Percentiles rank a stretch among this genome's conserved stretches.
phyloP scores from a whole-genome alignment of 2,113 vertebrate genomes.

The Aegithalos caudatus region DNA sequence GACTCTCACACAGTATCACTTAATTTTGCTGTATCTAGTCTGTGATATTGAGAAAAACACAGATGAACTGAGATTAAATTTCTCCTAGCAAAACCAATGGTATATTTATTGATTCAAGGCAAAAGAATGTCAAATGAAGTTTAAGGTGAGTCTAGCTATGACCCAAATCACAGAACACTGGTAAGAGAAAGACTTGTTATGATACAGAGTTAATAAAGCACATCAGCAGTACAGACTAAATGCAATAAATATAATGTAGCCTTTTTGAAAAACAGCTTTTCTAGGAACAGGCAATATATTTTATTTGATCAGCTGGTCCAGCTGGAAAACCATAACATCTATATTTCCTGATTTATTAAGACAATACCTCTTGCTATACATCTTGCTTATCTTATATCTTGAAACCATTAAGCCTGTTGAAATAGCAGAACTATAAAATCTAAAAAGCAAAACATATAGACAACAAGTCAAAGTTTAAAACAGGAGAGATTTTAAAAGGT shows the following conservation, averaged over 20 bases:
- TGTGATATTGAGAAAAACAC: background rate
- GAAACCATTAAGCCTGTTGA: background rate
- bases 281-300: background rate
- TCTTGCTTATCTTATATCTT: background rate
- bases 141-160: background rate
- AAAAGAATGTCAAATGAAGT: background rate
- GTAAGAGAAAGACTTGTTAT: background rate
- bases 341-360: background rate
- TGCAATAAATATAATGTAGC: background rate
- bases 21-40: background rate
- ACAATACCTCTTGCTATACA: background rate
- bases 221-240: background rate
- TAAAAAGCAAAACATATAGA: background rate
- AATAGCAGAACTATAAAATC: background rate
- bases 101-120: background rate
- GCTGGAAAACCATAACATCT: background rate
- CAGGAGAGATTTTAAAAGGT: background rate
- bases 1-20: background rate
- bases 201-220: background rate
- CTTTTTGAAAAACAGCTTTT: background rate
- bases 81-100: background rate
- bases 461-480: background rate
- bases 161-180: background rate
- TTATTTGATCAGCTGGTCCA: background rate
- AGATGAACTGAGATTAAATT: background rate